Base-by-base conservation (phyloP, 2,113 vertebrate genomes). In the Polypterus bichir region DNA sequence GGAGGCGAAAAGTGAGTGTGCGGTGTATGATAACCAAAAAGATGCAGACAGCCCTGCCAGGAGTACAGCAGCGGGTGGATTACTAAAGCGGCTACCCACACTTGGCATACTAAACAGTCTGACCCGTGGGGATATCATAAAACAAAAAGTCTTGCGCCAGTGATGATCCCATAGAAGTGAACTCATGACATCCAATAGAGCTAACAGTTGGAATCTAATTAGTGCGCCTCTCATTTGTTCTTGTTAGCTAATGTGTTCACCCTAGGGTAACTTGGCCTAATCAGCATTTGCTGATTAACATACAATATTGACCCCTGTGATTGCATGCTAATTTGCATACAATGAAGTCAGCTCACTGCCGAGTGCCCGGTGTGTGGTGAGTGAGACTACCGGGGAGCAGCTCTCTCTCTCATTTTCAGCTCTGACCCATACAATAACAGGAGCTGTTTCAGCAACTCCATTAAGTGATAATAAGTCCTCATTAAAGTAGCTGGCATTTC, bases 251-350 rank as follows among this genome's bases (percentile, higher is more conserved):
- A 62, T 54, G 60, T 62, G 51, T 9, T 62, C 49, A 5, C 44
- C 60, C 27, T 9, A 45, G 52, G 60, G 44, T 61, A 45, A 27
- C 46, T 65, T 55, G 58, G 52, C 59, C 56, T 57, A 60, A 60
- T 54, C 48, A 47, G 59, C 8, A 48, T 59, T 27, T 65, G 64
- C 59, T 61, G 52, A 65, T 65, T 65, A 60, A 53, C 54, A 60
- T 56, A 47, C 52, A 47, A 57, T 57, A 45, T 60, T 61, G 64
- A 60, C 53, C 59, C 52, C 59, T 11, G 7, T 54, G 49, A 46
- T 59, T 48, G 4, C 9, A 44, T 8, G 48, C 54, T 57, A 56
- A 63, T 63, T 63, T 63, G 44, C 47, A 48, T 8, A 48, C 47
- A 54, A 53, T 63, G 54, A 63, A 57, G 51, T 48, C 54, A 63